Conservation (phyloP, 2,888 invertebrate genomes). For the Drosophila neonasuta region DNA sequence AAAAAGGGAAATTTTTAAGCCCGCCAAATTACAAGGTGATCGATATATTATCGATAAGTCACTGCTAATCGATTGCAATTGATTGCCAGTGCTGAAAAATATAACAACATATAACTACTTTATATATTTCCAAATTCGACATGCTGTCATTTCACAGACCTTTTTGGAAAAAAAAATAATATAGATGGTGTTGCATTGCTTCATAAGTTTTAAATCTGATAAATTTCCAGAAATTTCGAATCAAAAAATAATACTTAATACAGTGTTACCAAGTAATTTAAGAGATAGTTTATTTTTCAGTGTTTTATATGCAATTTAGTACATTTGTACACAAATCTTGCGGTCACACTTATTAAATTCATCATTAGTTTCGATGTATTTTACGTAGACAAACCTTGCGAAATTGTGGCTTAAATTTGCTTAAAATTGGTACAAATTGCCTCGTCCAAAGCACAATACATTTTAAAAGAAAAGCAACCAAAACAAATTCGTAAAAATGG, state of each 20-base stretch:
- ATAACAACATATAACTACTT: neutral
- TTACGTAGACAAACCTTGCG: slow-evolving; percentile 47
- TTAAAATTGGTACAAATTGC: slow-evolving; percentile 33
- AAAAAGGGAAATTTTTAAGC: too few species aligned
- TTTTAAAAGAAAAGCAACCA: slow-evolving; percentile 19
- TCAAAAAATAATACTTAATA: neutral
- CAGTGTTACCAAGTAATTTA: neutral
- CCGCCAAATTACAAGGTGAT: neutral
- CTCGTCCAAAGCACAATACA: slow-evolving; percentile 33
- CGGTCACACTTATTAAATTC: slow-evolving; percentile 3
- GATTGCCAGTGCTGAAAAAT: neutral
- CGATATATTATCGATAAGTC: neutral
- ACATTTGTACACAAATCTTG: neutral
- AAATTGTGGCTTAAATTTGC: slow-evolving; percentile 47
- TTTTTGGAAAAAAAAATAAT: neutral
- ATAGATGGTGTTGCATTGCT: neutral
- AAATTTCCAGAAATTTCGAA: neutral
- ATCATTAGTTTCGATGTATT: slow-evolving; percentile 52
- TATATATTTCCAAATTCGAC: neutral
- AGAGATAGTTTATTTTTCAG: too few species aligned
- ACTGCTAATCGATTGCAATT: neutral
- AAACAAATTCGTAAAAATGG: slow-evolving; percentile 82
- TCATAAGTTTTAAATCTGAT: neutral
- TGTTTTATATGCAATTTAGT: too few species aligned
- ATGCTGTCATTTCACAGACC: neutral